phyloP scores from a whole-genome alignment of 1,140 invertebrate species.

The Drosophila kikkawai region DNA sequence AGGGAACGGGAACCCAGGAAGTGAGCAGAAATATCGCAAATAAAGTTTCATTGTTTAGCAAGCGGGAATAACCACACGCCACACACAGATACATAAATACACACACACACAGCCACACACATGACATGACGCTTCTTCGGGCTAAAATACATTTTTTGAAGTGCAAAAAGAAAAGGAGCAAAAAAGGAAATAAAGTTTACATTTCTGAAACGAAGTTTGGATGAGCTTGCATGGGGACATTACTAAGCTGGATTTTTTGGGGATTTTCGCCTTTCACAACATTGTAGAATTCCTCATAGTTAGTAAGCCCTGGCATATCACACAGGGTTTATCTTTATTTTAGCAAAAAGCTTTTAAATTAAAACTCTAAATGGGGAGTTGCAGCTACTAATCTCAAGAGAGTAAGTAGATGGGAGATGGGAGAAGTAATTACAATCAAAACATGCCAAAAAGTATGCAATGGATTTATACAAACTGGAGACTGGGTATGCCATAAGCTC shows the following conservation, averaged over 20 bases:
- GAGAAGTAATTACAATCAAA: neutral
- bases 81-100: slow-evolving; percentile 31
- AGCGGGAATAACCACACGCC: slow-evolving; percentile 63
- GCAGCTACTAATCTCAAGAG: neutral
- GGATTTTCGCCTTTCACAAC: slow-evolving; percentile 21
- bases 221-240: slow-evolving; percentile 42
- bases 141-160: slow-evolving; percentile 26
- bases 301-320: slow-evolving; percentile 2
- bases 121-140: slow-evolving; percentile 34
- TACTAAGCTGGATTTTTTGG: slow-evolving; percentile 31
- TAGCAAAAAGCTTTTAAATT: neutral
- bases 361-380: neutral
- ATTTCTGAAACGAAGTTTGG: slow-evolving; percentile 36
- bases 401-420: no score
- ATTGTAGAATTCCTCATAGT: slow-evolving; percentile 16
- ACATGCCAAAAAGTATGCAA: neutral
- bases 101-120: slow-evolving; percentile 38
- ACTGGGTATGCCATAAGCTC: neutral
- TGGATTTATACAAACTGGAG: neutral
- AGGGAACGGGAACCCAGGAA: slow-evolving; percentile 8
- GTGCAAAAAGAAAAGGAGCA: slow-evolving; percentile 14
- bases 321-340: slow-evolving; percentile 1
- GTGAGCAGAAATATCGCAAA: slow-evolving; percentile 55
- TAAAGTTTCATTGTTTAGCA: slow-evolving; percentile 80
- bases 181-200: slow-evolving; percentile 32